Percentiles rank a stretch among this genome's conserved stretches.
Conservation (phyloP, 2,113 vertebrate genomes). For the Corapipo altera region DNA sequence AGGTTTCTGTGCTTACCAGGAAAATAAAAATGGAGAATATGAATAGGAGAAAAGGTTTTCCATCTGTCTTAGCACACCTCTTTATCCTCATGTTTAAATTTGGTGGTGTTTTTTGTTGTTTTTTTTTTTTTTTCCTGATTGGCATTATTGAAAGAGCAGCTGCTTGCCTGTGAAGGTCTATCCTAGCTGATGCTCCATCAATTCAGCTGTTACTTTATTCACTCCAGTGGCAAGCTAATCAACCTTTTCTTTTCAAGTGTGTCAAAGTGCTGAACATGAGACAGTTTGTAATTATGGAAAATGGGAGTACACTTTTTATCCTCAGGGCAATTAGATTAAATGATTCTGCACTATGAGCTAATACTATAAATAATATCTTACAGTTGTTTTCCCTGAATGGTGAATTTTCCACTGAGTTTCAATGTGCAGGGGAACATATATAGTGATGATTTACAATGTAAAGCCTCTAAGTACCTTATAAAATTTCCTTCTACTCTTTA, state of each 20-base stretch:
- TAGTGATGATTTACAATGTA: background rate
- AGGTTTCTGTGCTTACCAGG: background rate
- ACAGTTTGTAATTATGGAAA: constrained; percentile 38
- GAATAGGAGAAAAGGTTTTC: background rate
- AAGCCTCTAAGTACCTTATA: background rate
- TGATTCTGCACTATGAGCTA: background rate
- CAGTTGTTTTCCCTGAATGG: background rate
- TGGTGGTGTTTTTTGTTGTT: background rate
- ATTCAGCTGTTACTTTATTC: constrained; percentile 17
- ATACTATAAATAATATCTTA: constrained; percentile 9
- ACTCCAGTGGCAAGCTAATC: background rate
- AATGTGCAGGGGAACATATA: background rate
- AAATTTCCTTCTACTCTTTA: background rate
- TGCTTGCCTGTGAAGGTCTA: background rate
- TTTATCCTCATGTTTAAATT: background rate
- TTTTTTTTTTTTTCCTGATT: background rate
- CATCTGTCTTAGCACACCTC: constrained; percentile 12
- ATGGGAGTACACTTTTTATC: constrained; percentile 3
- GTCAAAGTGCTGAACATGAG: constrained; percentile 1
- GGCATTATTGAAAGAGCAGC: constrained; percentile 17
- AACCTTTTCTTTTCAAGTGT: constrained; percentile 35
- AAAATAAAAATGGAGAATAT: background rate
- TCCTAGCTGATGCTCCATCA: background rate
- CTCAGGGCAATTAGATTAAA: constrained; percentile 18
- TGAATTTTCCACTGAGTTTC: constrained; percentile 8